A percentile compares a stretch with the other conserved stretches of the same genome.
These are phyloP conservation scores for Menura novaehollandiae DNA, from an alignment of 2,113 vertebrate genomes.

Conservation along the genomic window DNA sequence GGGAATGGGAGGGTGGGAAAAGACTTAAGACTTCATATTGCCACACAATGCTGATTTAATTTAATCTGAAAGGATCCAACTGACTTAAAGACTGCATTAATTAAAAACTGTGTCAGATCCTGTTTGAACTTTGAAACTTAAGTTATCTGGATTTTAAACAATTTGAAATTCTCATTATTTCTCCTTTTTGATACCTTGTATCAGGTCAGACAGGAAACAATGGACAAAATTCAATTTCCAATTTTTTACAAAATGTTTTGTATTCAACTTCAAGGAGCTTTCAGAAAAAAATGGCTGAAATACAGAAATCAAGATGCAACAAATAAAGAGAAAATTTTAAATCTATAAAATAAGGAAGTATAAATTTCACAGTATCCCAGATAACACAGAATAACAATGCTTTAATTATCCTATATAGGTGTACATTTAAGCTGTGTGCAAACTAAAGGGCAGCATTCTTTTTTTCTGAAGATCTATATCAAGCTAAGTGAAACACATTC, in stretches of 20 bases:
- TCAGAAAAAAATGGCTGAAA: neutral
- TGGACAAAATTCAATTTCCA: neutral
- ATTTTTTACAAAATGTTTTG: neutral
- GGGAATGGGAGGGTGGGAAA: neutral
- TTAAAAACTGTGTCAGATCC: neutral
- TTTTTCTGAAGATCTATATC: neutral
- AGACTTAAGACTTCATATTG: neutral
- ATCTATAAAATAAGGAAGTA: neutral
- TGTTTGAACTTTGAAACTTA: neutral
- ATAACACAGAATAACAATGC: neutral
- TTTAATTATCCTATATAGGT: neutral
- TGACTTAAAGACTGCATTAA: neutral
- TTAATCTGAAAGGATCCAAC: neutral
- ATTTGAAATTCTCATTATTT: neutral
- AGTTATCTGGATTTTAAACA: neutral
- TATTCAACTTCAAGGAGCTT: neutral
- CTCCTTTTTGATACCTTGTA: neutral
- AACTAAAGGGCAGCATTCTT: neutral
- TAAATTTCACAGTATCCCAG: neutral
- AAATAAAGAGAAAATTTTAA: neutral
- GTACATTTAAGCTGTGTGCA: neutral
- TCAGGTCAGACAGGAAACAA: neutral
- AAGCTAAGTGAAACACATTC: neutral
- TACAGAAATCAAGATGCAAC: neutral
- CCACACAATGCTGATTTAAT: neutral